phyloP scores from a whole-genome alignment of 2,888 invertebrate genomes.

The Hirtodrosophila trivittata region DNA sequence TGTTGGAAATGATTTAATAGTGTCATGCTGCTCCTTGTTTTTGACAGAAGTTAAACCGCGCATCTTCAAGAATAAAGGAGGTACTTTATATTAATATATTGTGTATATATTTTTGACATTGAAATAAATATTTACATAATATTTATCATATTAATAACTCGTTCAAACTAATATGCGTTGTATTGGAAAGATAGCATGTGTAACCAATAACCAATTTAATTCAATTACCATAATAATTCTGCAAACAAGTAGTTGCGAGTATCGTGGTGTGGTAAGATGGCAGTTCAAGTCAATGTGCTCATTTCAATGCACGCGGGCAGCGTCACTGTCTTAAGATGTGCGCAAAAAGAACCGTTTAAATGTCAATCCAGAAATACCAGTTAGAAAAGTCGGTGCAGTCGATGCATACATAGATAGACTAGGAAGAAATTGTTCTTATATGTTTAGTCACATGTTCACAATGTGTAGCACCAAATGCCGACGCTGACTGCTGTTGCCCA shows the following conservation, averaged over 20 bases:
- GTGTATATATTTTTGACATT: no score
- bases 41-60: no score
- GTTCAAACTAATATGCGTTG: no score
- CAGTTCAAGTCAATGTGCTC: slow-evolving; percentile 72
- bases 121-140: no score
- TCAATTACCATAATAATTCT: slow-evolving; percentile 58
- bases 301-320: slow-evolving; percentile 63
- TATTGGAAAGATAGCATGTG: no score
- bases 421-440: slow-evolving; percentile 72
- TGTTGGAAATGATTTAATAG: no score
- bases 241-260: slow-evolving; percentile 51
- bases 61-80: no score
- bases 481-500: slow-evolving; percentile 29
- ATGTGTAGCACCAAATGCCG: slow-evolving; percentile 66
- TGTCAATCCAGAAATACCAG: slow-evolving; percentile 81
- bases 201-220: slow-evolving; percentile 36
- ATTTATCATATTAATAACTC: no score
- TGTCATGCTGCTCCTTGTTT: no score
- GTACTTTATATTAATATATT: no score
- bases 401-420: slow-evolving; percentile 29
- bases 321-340: slow-evolving; percentile 72
- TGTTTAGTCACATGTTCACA: slow-evolving; percentile 67
- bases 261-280: slow-evolving; percentile 56
- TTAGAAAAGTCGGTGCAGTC: slow-evolving; percentile 70
- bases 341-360: slow-evolving; percentile 80